A percentile compares a stretch with the other conserved stretches of the same genome.
These are phyloP conservation scores for Tyto alba DNA, from an alignment of 2,113 vertebrate genomes.

Conservation along the genomic window DNA sequence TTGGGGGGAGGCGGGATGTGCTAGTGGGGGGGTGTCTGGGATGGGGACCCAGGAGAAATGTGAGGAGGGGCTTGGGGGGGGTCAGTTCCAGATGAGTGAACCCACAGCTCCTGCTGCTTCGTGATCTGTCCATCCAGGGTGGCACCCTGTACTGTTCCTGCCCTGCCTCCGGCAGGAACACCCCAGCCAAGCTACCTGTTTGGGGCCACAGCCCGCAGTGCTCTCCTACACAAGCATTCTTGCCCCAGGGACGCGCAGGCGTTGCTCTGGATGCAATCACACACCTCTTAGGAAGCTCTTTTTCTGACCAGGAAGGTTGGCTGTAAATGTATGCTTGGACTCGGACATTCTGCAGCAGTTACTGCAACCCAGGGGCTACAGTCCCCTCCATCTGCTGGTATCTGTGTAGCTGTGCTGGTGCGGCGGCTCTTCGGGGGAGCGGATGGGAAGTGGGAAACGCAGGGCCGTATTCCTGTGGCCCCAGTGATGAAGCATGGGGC, in stretches of 20 bases:
- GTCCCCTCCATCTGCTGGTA: neutral
- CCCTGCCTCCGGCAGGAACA: neutral
- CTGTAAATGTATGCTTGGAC: neutral
- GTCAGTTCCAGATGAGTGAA: neutral
- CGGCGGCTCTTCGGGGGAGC: neutral
- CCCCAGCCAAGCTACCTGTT: neutral
- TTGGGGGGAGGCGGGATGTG: neutral
- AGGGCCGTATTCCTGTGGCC: neutral
- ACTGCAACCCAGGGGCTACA: neutral
- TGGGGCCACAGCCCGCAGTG: neutral
- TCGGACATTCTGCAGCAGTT: neutral
- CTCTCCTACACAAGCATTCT: neutral
- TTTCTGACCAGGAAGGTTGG: neutral
- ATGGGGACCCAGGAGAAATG: accelerated
- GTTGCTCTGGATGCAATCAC: neutral
- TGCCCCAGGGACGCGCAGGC: neutral
- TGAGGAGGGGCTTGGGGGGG: neutral
- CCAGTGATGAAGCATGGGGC: neutral
- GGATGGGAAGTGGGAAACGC: neutral
- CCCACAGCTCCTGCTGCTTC: neutral
- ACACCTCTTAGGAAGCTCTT: neutral
- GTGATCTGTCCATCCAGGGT: neutral
- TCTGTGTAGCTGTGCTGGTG: neutral
- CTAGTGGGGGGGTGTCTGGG: neutral
- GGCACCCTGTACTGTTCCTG: neutral